Conservation (phyloP, 2,113 vertebrate genomes). For the Oryzias celebensis region DNA sequence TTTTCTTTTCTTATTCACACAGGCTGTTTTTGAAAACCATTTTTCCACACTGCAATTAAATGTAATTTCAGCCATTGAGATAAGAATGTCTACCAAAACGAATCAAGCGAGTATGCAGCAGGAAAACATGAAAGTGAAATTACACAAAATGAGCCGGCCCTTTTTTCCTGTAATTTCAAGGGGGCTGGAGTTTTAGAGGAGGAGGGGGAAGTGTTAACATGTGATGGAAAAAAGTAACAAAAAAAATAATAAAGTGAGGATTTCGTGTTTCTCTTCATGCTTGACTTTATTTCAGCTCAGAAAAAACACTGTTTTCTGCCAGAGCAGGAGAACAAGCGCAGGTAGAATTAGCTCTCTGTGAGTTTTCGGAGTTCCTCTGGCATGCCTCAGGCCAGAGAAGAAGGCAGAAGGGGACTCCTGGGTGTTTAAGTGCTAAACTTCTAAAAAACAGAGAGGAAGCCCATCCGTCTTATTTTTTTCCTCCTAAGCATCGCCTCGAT, state of each 20-base stretch:
- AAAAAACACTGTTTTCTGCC: slow-evolving; percentile 12
- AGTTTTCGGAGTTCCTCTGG: slow-evolving; percentile 62
- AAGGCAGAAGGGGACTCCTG: slow-evolving; percentile 54
- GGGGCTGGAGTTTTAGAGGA: slow-evolving; percentile 40
- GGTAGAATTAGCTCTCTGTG: slow-evolving; percentile 53
- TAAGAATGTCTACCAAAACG: slow-evolving; percentile 68
- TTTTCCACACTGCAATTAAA: slow-evolving; percentile 67
- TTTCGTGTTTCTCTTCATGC: slow-evolving; percentile 19
- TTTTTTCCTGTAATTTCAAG: slow-evolving; percentile 64
- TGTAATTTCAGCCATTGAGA: slow-evolving; percentile 65
- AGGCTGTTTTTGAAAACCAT: slow-evolving; percentile 43
- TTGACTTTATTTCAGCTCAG: slow-evolving; percentile 32
- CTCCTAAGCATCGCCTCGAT: slow-evolving; percentile 52
- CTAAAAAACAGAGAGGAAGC: slow-evolving; percentile 57
- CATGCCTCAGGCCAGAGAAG: slow-evolving; percentile 65
- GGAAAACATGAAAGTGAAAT: slow-evolving; percentile 73
- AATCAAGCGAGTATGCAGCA: slow-evolving; percentile 55
- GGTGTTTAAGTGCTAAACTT: slow-evolving; percentile 67
- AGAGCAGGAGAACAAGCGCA: slow-evolving; percentile 29
- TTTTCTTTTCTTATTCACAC: slow-evolving; percentile 10
- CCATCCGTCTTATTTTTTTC: slow-evolving; percentile 47
- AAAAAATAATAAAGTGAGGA: background rate
- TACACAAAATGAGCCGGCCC: slow-evolving; percentile 60
- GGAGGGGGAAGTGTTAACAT: slow-evolving; percentile 7
- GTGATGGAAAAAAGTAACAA: slow-evolving; percentile 11